Conservation (phyloP, 2,888 invertebrate species). For the Caenorhabditis sinica region DNA sequence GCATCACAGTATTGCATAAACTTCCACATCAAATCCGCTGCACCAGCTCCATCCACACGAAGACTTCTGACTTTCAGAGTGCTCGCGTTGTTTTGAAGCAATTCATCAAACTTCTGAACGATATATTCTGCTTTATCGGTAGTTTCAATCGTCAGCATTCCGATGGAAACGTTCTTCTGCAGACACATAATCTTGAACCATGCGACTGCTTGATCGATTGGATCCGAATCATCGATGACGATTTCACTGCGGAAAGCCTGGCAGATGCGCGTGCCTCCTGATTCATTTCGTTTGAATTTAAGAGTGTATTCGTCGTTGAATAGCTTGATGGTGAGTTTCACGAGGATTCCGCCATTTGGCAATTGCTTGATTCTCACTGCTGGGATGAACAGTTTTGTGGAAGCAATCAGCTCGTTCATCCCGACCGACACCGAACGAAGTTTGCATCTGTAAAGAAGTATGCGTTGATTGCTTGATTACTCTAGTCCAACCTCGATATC, state of each 20-base stretch:
- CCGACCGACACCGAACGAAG: slow-evolving; percentile 2
- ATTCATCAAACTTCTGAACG: not conserved
- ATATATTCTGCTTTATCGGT: not conserved
- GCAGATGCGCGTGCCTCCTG: slow-evolving; percentile 9
- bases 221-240: not conserved
- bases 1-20: slow-evolving; percentile 11
- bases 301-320: slow-evolving; percentile 15
- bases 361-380: slow-evolving; percentile 10
- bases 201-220: not conserved
- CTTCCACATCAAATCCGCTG: not conserved
- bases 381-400: slow-evolving; percentile 39
- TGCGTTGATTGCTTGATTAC: too few relatives aligned
- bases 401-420: not conserved
- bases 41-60: not conserved
- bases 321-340: not conserved
- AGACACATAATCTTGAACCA: slow-evolving; percentile 22
- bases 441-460: slow-evolving; percentile 7
- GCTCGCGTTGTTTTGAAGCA: not conserved
- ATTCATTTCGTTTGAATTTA: not conserved
- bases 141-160: not conserved
- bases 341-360: not conserved
- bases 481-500: slow-evolving; percentile 22
- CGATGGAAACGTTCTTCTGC: slow-evolving; percentile 32
- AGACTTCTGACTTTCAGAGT: slow-evolving; percentile 5
- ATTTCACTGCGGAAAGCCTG: not conserved